A percentile compares a stretch with the other conserved stretches of the same genome.
These are phyloP conservation scores for Epinotia demarniana DNA, from an alignment of 2,888 invertebrate genomes.

Conservation along the genomic window DNA sequence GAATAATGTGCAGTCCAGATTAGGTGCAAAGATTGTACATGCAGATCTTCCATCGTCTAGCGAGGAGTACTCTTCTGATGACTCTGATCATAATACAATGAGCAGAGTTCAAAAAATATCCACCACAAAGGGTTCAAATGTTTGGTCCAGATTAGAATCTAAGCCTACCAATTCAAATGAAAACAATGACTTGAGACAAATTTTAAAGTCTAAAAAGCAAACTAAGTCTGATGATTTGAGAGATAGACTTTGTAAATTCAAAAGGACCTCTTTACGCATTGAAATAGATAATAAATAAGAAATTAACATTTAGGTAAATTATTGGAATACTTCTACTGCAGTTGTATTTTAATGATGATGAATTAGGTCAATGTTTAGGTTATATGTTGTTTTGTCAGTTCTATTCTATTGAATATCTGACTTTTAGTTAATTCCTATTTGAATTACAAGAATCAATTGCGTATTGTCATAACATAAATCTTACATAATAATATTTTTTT, in stretches of 20 bases:
- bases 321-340: conserved; percentile 4
- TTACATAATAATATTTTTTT: conserved; percentile 2
- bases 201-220: conserved; percentile 67
- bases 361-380: conserved; percentile 29
- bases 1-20: conserved; percentile 64
- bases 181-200: conserved; percentile 70
- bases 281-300: conserved; percentile 77
- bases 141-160: conserved; percentile 84
- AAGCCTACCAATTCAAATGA: conserved; percentile 55
- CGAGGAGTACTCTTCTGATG: conserved; percentile 65
- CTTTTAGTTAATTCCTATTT: conserved; percentile 15
- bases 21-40: conserved; percentile 68
- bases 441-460: conserved; percentile 7
- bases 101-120: conserved; percentile 82
- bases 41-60: conserved; percentile 56
- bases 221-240: conserved; percentile 70
- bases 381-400: conserved; percentile 17
- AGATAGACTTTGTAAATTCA: conserved; percentile 69
- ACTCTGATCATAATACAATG: conserved; percentile 73
- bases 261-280: conserved; percentile 76
- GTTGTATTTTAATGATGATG: conserved; percentile 9
- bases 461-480: conserved; percentile 6
- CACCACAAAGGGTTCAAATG: conserved; percentile 65
- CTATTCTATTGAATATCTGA: conserved; percentile 28
- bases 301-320: conserved; percentile 51